These are phyloP conservation scores for Leptodactylus fuscus DNA, from an alignment of 2,113 vertebrate genomes.

Conservation along the genomic window DNA sequence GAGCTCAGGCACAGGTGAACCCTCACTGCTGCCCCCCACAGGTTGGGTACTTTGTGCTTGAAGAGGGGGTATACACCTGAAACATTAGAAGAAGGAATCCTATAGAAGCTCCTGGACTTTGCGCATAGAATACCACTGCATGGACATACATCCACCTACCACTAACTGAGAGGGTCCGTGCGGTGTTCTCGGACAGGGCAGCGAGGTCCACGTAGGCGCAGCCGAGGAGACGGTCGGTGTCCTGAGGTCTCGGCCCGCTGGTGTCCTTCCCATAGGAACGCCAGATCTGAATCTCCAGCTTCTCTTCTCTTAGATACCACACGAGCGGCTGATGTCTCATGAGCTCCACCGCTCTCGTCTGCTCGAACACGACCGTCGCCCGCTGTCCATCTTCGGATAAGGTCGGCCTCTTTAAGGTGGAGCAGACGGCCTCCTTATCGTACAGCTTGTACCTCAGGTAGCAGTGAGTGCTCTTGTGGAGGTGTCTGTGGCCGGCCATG, in stretches of 20 bases:
- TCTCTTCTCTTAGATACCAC: conserved; percentile 93
- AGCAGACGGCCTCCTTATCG: conserved; percentile 80
- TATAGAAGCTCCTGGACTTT: no score
- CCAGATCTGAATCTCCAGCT: conserved; percentile 92
- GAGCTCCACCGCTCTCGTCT: conserved; percentile 74
- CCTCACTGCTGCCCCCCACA: conserved; percentile 87
- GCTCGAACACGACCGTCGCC: conserved; percentile 79
- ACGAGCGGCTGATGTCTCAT: conserved; percentile 77
- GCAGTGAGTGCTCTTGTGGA: conserved; percentile 80
- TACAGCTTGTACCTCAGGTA: conserved; percentile 92
- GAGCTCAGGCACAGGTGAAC: conserved; percentile 78
- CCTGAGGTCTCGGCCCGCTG: conserved; percentile 77
- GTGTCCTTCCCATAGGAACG: conserved; percentile 82
- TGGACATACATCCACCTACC: conserved; percentile 74
- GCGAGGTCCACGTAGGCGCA: conserved; percentile 87
- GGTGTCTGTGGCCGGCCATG: conserved; percentile 75
- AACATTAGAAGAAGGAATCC: conserved; percentile 53
- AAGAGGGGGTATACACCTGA: conserved; percentile 92
- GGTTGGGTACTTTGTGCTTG: conserved; percentile 81
- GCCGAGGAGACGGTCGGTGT: conserved; percentile 88
- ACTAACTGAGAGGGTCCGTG: conserved; percentile 78
- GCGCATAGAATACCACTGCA: no score
- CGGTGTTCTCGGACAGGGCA: conserved; percentile 71
- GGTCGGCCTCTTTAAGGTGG: conserved; percentile 80
- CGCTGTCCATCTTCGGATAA: conserved; percentile 61